Evolutionary conservation across 2,888 invertebrate species (phyloP).

Genomic region (Colletes collaris): DNA sequence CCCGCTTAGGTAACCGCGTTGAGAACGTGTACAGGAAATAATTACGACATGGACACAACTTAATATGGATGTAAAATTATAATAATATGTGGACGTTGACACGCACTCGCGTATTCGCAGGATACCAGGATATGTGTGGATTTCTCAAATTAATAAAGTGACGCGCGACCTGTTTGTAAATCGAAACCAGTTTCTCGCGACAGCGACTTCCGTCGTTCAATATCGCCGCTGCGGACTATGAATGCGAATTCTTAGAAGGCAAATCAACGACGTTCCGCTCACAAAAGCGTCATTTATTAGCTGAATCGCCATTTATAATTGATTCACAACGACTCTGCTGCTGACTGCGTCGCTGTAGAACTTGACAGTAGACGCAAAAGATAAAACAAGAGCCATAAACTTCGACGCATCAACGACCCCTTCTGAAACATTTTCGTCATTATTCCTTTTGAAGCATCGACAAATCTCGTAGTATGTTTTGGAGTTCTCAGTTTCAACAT

Average conservation of each 20-base stretch:
- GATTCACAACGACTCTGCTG: constrained; percentile 21
- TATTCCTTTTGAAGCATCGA: neutral
- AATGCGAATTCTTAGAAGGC: constrained; percentile 64
- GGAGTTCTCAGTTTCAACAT: too few species aligned
- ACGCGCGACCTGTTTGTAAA: constrained; percentile 21
- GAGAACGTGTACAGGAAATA: neutral
- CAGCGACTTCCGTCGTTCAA: constrained; percentile 56
- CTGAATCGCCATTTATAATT: constrained; percentile 56
- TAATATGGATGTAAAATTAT: constrained; percentile 1
- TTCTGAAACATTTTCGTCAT: neutral
- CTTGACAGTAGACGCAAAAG: neutral
- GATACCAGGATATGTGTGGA: neutral
- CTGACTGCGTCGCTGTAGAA: constrained; percentile 12
- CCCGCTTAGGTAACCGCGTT: neutral
- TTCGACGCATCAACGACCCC: neutral
- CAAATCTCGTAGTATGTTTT: neutral
- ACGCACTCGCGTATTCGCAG: neutral
- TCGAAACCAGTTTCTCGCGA: constrained; percentile 57
- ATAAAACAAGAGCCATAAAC: constrained; percentile 1
- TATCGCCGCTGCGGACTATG: constrained; percentile 52
- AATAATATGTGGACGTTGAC: constrained; percentile 1
- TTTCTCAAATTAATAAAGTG: constrained; percentile 27
- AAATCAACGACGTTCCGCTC: constrained; percentile 51
- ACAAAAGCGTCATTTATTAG: constrained; percentile 58
- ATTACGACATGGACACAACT: neutral